Evolutionary conservation across 2,888 invertebrate genomes (phyloP).

Genomic region (Oligia strigilis): DNA sequence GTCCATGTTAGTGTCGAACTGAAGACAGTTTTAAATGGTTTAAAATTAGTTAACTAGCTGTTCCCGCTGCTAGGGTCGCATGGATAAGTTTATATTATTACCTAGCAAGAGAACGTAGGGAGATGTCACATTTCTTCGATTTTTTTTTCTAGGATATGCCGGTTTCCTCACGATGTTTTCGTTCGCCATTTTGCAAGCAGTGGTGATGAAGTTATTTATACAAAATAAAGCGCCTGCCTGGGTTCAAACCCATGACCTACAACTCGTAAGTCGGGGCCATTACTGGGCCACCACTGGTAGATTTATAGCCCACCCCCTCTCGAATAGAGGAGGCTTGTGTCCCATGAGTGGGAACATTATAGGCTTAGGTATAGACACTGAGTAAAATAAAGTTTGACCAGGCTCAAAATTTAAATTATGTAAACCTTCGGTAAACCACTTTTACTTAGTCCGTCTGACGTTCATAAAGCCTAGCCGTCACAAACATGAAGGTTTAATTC

Average conservation of each 20-base stretch:
- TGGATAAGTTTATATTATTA: neutral
- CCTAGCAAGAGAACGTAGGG: neutral
- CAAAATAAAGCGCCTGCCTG: neutral
- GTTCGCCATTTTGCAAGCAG: too few species aligned
- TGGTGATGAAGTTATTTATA: too few species aligned
- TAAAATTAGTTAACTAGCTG: neutral
- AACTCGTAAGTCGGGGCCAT: too few species aligned
- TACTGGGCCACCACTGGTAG: too few species aligned
- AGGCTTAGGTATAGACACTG: neutral
- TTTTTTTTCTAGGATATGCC: too few species aligned
- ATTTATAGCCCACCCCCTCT: too few species aligned
- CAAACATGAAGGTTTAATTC: conserved; percentile 36
- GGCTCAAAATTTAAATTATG: neutral
- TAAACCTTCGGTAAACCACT: conserved; percentile 1
- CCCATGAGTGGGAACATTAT: neutral
- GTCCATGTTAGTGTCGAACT: neutral
- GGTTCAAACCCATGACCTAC: neutral
- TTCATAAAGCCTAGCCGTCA: conserved; percentile 18
- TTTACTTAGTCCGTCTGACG: conserved; percentile 3
- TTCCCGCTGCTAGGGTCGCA: neutral
- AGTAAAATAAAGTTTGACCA: neutral
- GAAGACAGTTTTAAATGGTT: neutral
- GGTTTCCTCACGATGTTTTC: too few species aligned
- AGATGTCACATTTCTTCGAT: too few species aligned
- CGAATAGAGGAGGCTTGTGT: neutral